Percentiles rank a stretch among this genome's conserved stretches.
phyloP scores from a whole-genome alignment of 1,140 invertebrate species.

The Adoxophyes honmai region DNA sequence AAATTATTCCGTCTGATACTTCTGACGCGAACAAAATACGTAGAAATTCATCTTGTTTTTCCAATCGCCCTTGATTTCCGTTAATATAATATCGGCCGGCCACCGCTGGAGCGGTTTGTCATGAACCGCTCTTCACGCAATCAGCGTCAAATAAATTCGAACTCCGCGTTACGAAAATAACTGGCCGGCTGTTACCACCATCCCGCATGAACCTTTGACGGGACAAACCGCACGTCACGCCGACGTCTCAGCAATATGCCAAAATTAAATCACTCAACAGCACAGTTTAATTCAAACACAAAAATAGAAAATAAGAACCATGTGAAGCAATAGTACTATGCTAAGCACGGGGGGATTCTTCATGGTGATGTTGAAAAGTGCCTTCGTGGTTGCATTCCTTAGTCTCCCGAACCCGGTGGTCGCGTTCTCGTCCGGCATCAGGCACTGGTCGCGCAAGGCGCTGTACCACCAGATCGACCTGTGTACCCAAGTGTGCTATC shows the following conservation, averaged over 20 bases:
- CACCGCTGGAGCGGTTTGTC: background rate
- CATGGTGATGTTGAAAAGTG: conserved; percentile 59
- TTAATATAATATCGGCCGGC: background rate
- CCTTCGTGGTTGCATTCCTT: conserved; percentile 54
- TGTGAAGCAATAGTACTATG: conserved; percentile 43
- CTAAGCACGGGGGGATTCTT: conserved; percentile 40
- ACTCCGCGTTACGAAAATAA: background rate
- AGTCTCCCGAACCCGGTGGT: conserved; percentile 50
- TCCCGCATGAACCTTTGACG: background rate
- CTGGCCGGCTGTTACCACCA: conserved; percentile 9
- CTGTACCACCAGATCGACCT: conserved; percentile 60
- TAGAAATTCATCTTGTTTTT: too few species aligned
- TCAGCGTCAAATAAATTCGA: conserved; percentile 13
- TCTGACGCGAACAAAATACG: too few species aligned
- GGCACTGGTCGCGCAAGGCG: conserved; percentile 50
- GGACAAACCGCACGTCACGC: background rate
- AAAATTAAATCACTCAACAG: conserved; percentile 28
- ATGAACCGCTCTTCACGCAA: background rate
- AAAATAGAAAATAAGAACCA: conserved; percentile 34
- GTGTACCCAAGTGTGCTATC: conserved; percentile 62
- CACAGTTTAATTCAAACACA: conserved; percentile 10
- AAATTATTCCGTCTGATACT: too few species aligned
- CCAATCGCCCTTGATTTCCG: too few species aligned
- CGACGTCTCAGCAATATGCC: conserved; percentile 18
- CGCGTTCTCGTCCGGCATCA: conserved; percentile 44